Conservation (phyloP, 2,888 invertebrate genomes). For the Mimumesa dahlbomi region DNA sequence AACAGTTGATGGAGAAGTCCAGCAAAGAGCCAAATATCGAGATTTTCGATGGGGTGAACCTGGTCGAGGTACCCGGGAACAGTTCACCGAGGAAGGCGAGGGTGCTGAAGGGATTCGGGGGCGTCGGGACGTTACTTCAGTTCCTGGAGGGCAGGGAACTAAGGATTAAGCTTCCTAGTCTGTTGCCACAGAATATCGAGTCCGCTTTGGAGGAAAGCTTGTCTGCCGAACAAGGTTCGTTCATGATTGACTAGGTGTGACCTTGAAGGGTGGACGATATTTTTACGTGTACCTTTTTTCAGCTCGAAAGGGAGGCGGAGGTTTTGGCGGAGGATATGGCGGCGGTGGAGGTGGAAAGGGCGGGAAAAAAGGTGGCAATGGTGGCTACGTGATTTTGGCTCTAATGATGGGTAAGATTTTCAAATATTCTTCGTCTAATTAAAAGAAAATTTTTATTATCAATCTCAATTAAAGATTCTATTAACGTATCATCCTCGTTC, state of each 20-base stretch:
- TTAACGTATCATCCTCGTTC: no score
- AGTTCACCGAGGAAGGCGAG: constrained; percentile 80
- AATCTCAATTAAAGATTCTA: no score
- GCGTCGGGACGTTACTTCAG: constrained; percentile 84
- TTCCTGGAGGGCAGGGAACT: constrained; percentile 88
- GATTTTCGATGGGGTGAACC: constrained; percentile 84
- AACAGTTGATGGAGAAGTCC: constrained; percentile 81
- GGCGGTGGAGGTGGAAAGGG: constrained; percentile 81
- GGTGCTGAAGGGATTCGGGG: constrained; percentile 77
- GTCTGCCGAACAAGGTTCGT: constrained; percentile 81
- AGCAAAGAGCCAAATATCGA: constrained; percentile 82
- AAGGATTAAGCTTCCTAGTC: constrained; percentile 86
- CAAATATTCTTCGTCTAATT: no score
- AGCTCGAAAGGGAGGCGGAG: constrained; percentile 31
- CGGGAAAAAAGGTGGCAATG: constrained; percentile 81
- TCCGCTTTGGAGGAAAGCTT: constrained; percentile 82
- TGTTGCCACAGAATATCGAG: constrained; percentile 86
- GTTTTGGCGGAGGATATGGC: constrained; percentile 70
- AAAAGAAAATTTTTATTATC: no score
- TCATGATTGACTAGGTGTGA: neutral
- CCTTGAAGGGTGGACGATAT: neutral
- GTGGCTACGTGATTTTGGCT: constrained; percentile 83
- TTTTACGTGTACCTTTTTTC: constrained; percentile 12
- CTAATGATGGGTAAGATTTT: constrained; percentile 85
- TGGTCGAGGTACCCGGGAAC: constrained; percentile 82